phyloP scores from a whole-genome alignment of 2,797 vertebrate genomes.

The Bovichtus variegatus region DNA sequence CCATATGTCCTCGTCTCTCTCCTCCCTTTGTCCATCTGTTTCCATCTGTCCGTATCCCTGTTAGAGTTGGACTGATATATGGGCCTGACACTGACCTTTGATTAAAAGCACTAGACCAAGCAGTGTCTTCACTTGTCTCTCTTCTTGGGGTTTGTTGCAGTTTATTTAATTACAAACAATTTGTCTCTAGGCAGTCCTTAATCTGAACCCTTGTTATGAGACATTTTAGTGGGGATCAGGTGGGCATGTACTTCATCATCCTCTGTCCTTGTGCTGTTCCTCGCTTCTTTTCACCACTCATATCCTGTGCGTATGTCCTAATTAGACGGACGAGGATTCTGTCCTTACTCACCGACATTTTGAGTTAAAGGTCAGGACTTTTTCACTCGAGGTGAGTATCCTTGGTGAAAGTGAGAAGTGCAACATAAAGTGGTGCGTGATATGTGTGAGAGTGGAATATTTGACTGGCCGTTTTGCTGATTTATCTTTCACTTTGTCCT shows the following conservation, averaged over 20 bases:
- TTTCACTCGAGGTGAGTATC: background rate
- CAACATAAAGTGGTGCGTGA: constrained; percentile 19
- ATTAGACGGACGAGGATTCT: background rate
- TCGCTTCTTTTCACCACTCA: background rate
- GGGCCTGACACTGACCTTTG: constrained; percentile 10
- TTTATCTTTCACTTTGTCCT: constrained; percentile 50
- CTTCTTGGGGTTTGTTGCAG: constrained; percentile 4
- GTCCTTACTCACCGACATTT: constrained; percentile 12
- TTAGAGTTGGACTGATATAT: constrained; percentile 40
- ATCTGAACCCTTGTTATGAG: background rate
- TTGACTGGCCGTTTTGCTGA: constrained; percentile 51
- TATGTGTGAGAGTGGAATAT: constrained; percentile 17
- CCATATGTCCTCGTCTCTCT: constrained; percentile 15
- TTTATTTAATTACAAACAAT: background rate
- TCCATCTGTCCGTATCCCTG: constrained; percentile 16
- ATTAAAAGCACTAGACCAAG: constrained; percentile 21
- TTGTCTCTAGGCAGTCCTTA: background rate
- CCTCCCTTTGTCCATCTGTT: constrained; percentile 30
- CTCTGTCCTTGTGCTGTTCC: background rate
- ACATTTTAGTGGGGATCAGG: background rate
- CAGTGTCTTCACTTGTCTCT: background rate
- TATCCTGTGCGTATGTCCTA: background rate
- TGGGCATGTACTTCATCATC: background rate
- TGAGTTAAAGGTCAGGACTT: background rate
- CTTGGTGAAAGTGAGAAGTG: background rate